A percentile compares a stretch with the other conserved stretches of the same genome.
Conservation (phyloP, 2,888 invertebrate genomes). For the Onchidella celtica region DNA sequence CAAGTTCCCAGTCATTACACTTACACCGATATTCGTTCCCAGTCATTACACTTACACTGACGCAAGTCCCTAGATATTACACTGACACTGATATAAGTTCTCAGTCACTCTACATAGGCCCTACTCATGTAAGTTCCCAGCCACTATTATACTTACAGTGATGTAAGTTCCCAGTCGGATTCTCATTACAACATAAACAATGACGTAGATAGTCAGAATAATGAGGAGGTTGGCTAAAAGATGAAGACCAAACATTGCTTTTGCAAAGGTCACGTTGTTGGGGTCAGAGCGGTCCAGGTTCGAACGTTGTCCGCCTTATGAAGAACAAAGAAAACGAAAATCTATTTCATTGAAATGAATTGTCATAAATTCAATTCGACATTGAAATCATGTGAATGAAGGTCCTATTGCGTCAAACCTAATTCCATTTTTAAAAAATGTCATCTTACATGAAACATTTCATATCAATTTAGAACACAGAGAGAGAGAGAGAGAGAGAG, state of each 20-base stretch:
- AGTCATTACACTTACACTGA: background rate
- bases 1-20: background rate
- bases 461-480: background rate
- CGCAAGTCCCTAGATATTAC: background rate
- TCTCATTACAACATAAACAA: constrained; percentile 52
- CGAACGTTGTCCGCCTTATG: constrained; percentile 51
- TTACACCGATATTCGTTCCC: background rate
- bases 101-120: too few species aligned
- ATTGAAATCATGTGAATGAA: background rate
- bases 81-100: background rate
- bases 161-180: constrained; percentile 28
- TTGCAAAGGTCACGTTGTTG: constrained; percentile 61
- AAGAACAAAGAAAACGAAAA: background rate
- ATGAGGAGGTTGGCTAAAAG: constrained; percentile 54
- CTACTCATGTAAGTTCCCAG: background rate
- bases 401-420: background rate
- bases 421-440: background rate
- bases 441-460: background rate
- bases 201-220: constrained; percentile 49
- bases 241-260: constrained; percentile 60
- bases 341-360: background rate
- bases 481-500: background rate
- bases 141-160: constrained; percentile 25
- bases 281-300: constrained; percentile 60
- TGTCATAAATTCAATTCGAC: background rate